These are phyloP conservation scores for Pangasius djambal DNA, from an alignment of 2,797 vertebrate species.

Conservation along the genomic window DNA sequence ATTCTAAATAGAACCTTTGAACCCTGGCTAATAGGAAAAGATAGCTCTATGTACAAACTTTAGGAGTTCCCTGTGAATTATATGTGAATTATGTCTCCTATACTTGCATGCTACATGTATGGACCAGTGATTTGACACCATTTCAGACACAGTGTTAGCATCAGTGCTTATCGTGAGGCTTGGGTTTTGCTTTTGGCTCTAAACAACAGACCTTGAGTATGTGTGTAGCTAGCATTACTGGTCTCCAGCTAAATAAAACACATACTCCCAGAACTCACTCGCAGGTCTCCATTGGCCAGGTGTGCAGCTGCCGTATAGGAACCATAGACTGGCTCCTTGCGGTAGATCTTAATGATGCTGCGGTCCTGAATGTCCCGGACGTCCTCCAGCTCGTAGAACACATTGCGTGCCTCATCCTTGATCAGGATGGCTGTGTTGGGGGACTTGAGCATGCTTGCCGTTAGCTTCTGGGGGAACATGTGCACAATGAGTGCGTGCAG, in stretches of 20 bases:
- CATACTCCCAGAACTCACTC: slow-evolving; percentile 80
- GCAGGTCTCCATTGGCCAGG: slow-evolving; percentile 93
- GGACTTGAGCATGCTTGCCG: slow-evolving; percentile 97
- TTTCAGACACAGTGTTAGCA: background rate
- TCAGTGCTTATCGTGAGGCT: background rate
- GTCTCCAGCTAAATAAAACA: background rate
- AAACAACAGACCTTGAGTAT: background rate
- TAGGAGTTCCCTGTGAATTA: background rate
- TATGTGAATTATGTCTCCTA: background rate
- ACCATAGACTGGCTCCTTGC: slow-evolving; percentile 96
- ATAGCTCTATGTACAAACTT: background rate
- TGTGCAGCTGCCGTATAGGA: slow-evolving; percentile 90
- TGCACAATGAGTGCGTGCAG: slow-evolving; percentile 96
- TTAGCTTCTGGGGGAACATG: slow-evolving; percentile 99
- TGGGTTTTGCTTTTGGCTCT: background rate
- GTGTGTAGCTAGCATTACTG: background rate
- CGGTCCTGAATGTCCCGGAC: slow-evolving; percentile 97
- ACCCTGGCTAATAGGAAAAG: too few species aligned
- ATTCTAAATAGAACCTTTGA: background rate
- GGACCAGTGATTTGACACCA: background rate
- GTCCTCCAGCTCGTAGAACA: slow-evolving; percentile 98
- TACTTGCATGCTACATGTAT: background rate
- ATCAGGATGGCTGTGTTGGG: slow-evolving; percentile 98
- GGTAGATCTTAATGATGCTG: slow-evolving; percentile 98
- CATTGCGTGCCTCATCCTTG: slow-evolving; percentile 96